phyloP scores from a whole-genome alignment of 2,888 invertebrate genomes.

The Drosophila meridionalis region DNA sequence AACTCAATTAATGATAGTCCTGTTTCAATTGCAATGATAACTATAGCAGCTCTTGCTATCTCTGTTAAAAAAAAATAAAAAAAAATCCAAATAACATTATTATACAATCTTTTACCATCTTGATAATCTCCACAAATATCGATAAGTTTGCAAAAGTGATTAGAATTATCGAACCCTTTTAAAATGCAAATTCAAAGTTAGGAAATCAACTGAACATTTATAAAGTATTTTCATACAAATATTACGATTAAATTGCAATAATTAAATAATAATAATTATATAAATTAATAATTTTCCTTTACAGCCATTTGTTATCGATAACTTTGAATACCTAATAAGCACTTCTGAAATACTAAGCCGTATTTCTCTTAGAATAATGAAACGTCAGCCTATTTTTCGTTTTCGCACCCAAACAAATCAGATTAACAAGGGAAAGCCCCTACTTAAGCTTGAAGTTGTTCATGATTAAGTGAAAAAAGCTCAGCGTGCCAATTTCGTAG shows the following conservation, averaged over 20 bases:
- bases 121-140: not conserved
- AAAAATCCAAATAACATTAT: not conserved
- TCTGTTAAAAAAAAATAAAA: too few relatives aligned
- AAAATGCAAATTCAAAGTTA: not conserved
- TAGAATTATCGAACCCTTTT: not conserved
- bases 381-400: too few relatives aligned
- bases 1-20: not conserved
- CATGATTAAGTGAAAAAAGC: not conserved
- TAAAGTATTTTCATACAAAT: not conserved
- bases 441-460: not conserved
- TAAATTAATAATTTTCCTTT: not conserved
- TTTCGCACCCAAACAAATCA: not conserved
- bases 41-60: not conserved
- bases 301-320: not conserved
- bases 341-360: not conserved
- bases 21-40: not conserved
- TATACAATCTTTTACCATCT: not conserved
- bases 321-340: not conserved
- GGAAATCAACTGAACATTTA: not conserved
- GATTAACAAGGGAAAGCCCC: slow-evolving; percentile 6
- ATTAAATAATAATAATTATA: too few relatives aligned
- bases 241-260: not conserved
- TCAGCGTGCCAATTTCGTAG: slow-evolving; percentile 5
- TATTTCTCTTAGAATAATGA: not conserved
- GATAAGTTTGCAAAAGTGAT: not conserved